phyloP scores from a whole-genome alignment of 1,140 invertebrate species.

The Dreissena polymorpha region DNA sequence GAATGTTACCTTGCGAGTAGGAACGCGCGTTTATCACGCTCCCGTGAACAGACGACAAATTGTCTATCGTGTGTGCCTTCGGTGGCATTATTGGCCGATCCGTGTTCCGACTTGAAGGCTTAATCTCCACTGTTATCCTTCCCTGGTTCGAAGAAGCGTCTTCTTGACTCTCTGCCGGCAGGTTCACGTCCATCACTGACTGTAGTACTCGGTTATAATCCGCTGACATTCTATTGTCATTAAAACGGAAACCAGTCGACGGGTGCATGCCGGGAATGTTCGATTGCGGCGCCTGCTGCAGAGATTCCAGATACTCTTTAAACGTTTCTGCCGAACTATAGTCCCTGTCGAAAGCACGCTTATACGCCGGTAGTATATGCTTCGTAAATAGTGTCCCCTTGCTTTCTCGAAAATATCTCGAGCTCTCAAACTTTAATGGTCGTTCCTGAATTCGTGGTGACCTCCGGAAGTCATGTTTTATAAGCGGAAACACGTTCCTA shows the following conservation, averaged over 20 bases:
- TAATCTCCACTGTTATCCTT: constrained; percentile 38
- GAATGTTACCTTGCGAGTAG: constrained; percentile 13
- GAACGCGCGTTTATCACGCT: constrained; percentile 23
- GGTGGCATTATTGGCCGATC: neutral
- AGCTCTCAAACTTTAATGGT: constrained; percentile 33
- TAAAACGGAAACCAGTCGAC: neutral
- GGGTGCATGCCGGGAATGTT: constrained; percentile 22
- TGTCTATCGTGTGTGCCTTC: constrained; percentile 20
- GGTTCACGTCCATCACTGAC: constrained; percentile 41
- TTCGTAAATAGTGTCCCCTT: constrained; percentile 36
- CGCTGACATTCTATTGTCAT: neutral
- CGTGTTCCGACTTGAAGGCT: neutral
- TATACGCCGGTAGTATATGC: constrained; percentile 5
- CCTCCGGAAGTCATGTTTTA: constrained; percentile 21
- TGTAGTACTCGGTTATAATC: constrained; percentile 38
- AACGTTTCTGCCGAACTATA: constrained; percentile 50
- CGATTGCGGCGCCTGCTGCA: constrained; percentile 34
- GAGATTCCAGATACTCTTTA: constrained; percentile 39
- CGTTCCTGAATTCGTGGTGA: constrained; percentile 24
- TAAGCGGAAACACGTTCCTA: constrained; percentile 10
- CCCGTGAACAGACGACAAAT: constrained; percentile 48
- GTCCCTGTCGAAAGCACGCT: constrained; percentile 41
- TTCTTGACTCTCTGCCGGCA: neutral
- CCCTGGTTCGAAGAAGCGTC: neutral
- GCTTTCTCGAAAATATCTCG: constrained; percentile 15